phyloP scores from a whole-genome alignment of 2,113 vertebrate species.

The Smithornis capensis region DNA sequence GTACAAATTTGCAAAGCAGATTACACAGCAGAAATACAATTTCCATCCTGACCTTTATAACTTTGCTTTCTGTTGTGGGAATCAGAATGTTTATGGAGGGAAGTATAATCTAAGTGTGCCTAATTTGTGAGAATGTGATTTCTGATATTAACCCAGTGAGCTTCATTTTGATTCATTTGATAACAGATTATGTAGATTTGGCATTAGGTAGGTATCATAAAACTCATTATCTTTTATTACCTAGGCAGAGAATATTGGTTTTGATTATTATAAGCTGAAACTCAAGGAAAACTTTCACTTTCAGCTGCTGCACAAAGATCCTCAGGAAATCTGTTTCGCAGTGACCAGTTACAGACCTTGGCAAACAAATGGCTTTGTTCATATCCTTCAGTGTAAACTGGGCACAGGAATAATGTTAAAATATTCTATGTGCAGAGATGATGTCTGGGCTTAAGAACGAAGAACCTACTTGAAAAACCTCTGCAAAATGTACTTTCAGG shows the following conservation, averaged over 20 bases:
- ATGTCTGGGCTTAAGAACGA: not conserved
- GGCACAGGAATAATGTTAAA: not conserved
- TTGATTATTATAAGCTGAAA: slow-evolving; percentile 46
- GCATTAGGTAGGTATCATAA: slow-evolving; percentile 54
- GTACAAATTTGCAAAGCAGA: slow-evolving; percentile 67
- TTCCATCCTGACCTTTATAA: slow-evolving; percentile 54
- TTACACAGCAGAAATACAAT: slow-evolving; percentile 63
- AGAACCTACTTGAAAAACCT: not conserved
- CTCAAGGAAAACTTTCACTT: slow-evolving; percentile 51
- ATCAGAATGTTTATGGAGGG: slow-evolving; percentile 41
- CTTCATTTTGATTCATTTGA: slow-evolving; percentile 60
- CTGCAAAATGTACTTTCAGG: not conserved
- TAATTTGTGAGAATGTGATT: slow-evolving; percentile 27
- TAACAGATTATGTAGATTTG: slow-evolving; percentile 57
- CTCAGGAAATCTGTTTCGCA: not conserved
- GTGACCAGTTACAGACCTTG: not conserved
- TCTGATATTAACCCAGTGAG: slow-evolving; percentile 32
- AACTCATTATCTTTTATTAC: slow-evolving; percentile 64
- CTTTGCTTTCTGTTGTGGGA: slow-evolving; percentile 43
- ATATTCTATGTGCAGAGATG: not conserved
- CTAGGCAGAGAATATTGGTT: slow-evolving; percentile 52
- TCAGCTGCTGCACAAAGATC: not conserved
- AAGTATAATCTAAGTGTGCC: not conserved
- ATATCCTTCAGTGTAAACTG: not conserved
- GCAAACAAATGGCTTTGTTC: not conserved